A percentile compares a stretch with the other conserved stretches of the same genome.
Conservation (phyloP, 2,797 vertebrate genomes). For the Rhynchotus rufescens region DNA sequence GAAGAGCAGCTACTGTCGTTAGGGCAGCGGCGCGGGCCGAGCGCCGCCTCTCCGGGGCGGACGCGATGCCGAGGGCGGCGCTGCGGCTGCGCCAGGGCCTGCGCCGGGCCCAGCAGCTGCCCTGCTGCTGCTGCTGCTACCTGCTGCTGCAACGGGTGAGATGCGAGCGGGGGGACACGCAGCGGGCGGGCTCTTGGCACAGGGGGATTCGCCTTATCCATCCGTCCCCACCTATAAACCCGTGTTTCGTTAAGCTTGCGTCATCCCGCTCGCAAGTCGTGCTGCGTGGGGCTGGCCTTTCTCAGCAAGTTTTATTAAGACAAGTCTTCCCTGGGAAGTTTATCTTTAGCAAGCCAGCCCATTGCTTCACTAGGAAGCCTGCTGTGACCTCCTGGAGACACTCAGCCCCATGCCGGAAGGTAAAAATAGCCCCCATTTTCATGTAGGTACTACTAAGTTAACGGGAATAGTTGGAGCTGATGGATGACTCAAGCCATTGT, state of each 20-base stretch:
- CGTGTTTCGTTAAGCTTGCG: background rate
- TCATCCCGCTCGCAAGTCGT: background rate
- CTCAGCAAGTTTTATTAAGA: background rate
- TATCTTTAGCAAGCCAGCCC: background rate
- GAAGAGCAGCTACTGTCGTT: background rate
- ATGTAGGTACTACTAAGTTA: background rate
- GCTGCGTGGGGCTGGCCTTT: background rate
- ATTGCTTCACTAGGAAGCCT: background rate
- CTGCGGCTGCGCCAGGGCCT: slow-evolving; percentile 35
- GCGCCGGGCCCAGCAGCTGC: background rate
- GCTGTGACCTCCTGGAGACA: background rate
- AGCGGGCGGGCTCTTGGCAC: fast-evolving
- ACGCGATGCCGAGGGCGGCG: slow-evolving; percentile 24
- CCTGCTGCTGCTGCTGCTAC: too few relatives aligned
- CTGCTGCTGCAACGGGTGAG: background rate
- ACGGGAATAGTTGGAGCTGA: background rate
- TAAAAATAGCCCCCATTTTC: background rate
- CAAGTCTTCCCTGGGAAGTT: background rate
- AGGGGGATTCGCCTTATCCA: background rate
- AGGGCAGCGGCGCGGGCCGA: too few relatives aligned
- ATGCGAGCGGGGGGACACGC: background rate
- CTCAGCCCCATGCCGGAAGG: background rate
- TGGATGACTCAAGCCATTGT: background rate
- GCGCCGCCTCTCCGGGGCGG: too few relatives aligned
- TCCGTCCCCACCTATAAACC: background rate